Evolutionary conservation across 1,140 invertebrate species (phyloP).

Genomic region (Apocrypta bakeri): DNA sequence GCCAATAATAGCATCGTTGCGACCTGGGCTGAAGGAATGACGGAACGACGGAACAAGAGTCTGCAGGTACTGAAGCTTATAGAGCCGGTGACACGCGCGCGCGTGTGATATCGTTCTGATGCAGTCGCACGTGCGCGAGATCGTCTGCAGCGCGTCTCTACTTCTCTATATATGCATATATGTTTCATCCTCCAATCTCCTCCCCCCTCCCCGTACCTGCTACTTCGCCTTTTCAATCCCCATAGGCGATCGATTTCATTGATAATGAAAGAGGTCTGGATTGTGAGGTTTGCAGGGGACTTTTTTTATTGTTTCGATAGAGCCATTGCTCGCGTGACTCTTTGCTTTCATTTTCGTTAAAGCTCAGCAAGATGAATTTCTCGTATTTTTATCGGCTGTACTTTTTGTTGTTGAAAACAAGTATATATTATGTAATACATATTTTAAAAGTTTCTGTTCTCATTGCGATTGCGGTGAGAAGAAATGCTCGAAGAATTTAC

Average conservation of each 20-base stretch:
- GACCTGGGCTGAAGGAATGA: neutral
- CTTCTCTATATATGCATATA: neutral
- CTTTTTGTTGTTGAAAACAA: too few relatives aligned
- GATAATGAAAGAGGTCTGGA: neutral
- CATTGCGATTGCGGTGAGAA: too few relatives aligned
- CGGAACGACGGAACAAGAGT: neutral
- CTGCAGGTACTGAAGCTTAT: neutral
- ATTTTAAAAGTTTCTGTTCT: too few relatives aligned
- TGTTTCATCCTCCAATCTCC: neutral
- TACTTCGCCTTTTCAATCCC: too few relatives aligned
- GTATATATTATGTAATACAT: too few relatives aligned
- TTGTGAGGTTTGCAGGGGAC: neutral
- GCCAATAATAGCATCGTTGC: conserved; percentile 30
- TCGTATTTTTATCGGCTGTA: too few relatives aligned
- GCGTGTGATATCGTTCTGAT: neutral
- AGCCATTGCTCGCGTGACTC: too few relatives aligned
- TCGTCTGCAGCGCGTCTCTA: neutral
- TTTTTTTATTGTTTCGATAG: neutral
- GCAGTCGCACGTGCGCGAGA: neutral
- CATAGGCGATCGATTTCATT: neutral
- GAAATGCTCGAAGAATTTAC: too few relatives aligned
- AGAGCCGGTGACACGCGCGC: neutral
- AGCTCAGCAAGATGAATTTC: too few relatives aligned
- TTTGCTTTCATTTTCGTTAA: too few relatives aligned
- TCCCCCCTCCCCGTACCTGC: neutral